Evolutionary conservation across 2,888 invertebrate genomes (phyloP).

Genomic region (Caradrina clavipalpis): DNA sequence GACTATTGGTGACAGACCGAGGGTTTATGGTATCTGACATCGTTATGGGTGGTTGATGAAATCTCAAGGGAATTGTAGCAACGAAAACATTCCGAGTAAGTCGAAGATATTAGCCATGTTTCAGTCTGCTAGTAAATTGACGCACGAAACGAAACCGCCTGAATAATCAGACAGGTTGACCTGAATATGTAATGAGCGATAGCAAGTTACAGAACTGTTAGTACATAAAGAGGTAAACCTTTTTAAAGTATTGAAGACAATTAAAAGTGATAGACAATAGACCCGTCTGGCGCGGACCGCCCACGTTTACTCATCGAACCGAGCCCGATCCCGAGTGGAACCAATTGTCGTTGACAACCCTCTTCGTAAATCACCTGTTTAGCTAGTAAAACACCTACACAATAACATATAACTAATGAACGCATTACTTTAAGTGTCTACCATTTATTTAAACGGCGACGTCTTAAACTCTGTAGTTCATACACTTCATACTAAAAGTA

Average conservation of each 20-base stretch:
- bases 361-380: not conserved
- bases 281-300: not conserved
- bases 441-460: not conserved
- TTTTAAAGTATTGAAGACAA: too few relatives aligned
- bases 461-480: not conserved
- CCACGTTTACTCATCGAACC: not conserved
- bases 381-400: not conserved
- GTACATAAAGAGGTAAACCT: not conserved
- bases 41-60: not conserved
- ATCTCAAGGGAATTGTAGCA: not conserved
- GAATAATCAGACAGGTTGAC: not conserved
- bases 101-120: not conserved
- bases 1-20: conserved; percentile 2
- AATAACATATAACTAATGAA: conserved; percentile 2
- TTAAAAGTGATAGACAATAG: not conserved
- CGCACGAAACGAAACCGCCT: not conserved
- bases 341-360: conserved; percentile 16
- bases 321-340: not conserved
- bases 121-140: not conserved
- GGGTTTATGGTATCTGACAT: not conserved
- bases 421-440: conserved; percentile 3
- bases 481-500: not conserved
- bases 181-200: not conserved
- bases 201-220: too few relatives aligned
- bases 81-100: not conserved